Evolutionary conservation across 2,113 vertebrate species (phyloP), one percentile per base, ranked within the genome.

Genomic region (Myotis yumanensis): DNA sequence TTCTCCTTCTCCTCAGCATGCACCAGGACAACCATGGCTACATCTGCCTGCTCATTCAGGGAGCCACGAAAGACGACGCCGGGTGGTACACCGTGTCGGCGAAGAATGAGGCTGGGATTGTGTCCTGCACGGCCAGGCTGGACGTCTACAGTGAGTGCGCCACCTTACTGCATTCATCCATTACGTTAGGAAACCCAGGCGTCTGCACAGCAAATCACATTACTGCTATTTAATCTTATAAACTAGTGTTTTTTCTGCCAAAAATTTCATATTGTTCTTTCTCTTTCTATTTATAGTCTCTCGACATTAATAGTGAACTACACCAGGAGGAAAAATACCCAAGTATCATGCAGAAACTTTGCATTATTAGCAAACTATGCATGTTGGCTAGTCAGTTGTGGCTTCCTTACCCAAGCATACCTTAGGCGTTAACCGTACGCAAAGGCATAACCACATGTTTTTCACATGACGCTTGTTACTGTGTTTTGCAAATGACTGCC

Each of bases 11-110:
- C 94, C 94, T 97, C 97, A 99, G 99, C 98, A 99, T 99, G 99
- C 99, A 99, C 98, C 99, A 99, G 98, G 99, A 99, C 97, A 99
- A 99, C 97, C 98, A 99, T 0, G 99, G 99, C 95, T 99, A 99
- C 98, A 98, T 99, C 93, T 99, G 99, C 97, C 99, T 99, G 99
- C 99, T 99, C 96, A 99, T 99, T 97, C 99, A 99, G 98, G 99
- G 99, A 35, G 98, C 99, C 95, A 98, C 98, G 64, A 99, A 99
- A 92, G 99, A 99, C 77, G 99, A 99, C 7, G 99, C 99, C 0
- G 99, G 99, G 32, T 99, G 99, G 99, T 99, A 99, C 81, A 99
- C 99, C 0, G 99, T 99, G 62, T 99, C 99, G 0, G 99, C 99
- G 93, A 99, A 99, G 98, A 99, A 99, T 0, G 99, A 99, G 23